These are phyloP conservation scores for Dryobotodes eremita DNA, from an alignment of 2,888 invertebrate genomes.

Conservation along the genomic window DNA sequence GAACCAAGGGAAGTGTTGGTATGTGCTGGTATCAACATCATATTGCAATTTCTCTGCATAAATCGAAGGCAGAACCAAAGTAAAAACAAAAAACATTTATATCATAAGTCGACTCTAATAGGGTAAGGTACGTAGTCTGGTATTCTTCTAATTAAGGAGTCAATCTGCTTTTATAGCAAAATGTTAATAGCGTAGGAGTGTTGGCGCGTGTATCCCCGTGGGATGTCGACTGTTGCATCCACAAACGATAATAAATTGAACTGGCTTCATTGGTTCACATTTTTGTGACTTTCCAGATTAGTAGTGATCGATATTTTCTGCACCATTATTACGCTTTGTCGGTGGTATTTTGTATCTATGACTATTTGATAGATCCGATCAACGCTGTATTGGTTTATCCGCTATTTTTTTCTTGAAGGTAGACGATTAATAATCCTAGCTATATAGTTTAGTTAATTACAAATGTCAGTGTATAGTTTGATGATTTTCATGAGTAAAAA, in stretches of 20 bases:
- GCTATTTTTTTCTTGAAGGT: too few species aligned
- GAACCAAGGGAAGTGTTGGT: neutral
- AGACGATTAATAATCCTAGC: too few species aligned
- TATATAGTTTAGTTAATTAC: too few species aligned
- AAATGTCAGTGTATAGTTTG: too few species aligned
- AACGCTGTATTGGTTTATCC: too few species aligned
- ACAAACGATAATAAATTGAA: constrained; percentile 13
- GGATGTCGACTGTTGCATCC: neutral
- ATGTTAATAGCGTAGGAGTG: constrained; percentile 8
- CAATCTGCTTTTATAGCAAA: neutral
- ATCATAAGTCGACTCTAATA: neutral
- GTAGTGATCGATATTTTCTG: neutral
- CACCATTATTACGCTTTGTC: neutral
- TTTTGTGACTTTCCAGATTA: neutral
- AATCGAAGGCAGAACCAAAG: too few species aligned
- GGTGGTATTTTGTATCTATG: neutral
- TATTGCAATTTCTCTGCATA: neutral
- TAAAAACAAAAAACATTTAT: neutral
- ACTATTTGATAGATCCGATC: too few species aligned
- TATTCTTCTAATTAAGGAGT: neutral
- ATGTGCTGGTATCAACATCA: neutral
- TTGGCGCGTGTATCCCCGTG: neutral
- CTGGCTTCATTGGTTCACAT: neutral
- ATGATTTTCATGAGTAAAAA: too few species aligned
- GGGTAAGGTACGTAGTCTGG: too few species aligned